Conservation (phyloP, 2,113 vertebrate genomes). For the Isichthys henryi region DNA sequence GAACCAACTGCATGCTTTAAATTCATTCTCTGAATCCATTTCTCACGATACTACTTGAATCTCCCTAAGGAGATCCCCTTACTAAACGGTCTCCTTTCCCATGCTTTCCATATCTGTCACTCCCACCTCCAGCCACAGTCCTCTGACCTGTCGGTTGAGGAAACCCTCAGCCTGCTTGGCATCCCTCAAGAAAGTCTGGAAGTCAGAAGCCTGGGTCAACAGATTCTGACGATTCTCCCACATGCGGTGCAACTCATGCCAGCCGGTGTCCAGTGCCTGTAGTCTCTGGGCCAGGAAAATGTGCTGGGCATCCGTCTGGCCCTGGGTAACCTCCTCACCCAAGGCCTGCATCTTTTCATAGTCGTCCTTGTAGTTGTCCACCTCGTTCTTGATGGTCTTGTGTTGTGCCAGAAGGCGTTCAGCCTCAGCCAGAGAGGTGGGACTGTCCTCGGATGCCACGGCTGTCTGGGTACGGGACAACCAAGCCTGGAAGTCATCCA, state of each 20-base stretch:
- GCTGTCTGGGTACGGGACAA: constrained; percentile 79
- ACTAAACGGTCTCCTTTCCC: neutral
- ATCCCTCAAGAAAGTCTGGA: constrained; percentile 84
- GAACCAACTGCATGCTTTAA: neutral
- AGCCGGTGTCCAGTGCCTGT: constrained; percentile 81
- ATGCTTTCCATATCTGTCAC: neutral
- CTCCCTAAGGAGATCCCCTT: neutral
- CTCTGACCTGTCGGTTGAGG: constrained; percentile 82
- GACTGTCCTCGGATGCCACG: constrained; percentile 83
- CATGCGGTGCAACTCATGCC: constrained; percentile 84
- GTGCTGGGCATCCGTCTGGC: constrained; percentile 78
- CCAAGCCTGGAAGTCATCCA: constrained; percentile 90
- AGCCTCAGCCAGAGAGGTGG: constrained; percentile 75
- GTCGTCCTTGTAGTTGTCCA: constrained; percentile 80
- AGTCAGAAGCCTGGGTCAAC: constrained; percentile 77
- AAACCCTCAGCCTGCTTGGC: constrained; percentile 84
- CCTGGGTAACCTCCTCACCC: constrained; percentile 79
- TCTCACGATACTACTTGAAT: neutral
- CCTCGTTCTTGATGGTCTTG: constrained; percentile 80
- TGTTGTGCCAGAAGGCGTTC: constrained; percentile 79
- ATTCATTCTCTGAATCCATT: neutral
- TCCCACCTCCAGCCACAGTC: no score
- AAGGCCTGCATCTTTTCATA: constrained; percentile 74
- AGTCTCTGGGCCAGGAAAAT: constrained; percentile 82
- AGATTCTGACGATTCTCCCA: constrained; percentile 87